Evolutionary conservation across 2,888 invertebrate genomes (phyloP).

Genomic region (Microdon myrmicae): DNA sequence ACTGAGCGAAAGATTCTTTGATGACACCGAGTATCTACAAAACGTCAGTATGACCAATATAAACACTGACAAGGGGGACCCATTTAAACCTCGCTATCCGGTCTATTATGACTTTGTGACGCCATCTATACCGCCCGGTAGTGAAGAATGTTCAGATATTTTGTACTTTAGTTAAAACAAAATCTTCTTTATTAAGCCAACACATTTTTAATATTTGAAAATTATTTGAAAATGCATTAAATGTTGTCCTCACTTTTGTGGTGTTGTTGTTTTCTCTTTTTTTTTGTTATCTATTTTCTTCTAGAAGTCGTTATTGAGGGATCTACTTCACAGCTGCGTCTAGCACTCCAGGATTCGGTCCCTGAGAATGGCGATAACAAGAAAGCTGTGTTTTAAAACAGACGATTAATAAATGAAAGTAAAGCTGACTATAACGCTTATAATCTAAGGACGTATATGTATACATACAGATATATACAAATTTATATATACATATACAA

Average conservation of each 20-base stretch:
- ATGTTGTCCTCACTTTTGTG: conserved; percentile 24
- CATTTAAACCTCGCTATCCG: conserved; percentile 65
- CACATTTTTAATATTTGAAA: neutral
- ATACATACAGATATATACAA: conserved; percentile 8
- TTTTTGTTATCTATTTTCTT: conserved; percentile 16
- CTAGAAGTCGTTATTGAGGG: conserved; percentile 55
- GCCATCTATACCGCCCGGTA: conserved; percentile 67
- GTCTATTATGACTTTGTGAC: conserved; percentile 66
- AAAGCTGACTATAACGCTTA: conserved; percentile 28
- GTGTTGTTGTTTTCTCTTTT: conserved; percentile 33
- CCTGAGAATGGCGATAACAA: conserved; percentile 25
- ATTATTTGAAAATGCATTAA: conserved; percentile 8
- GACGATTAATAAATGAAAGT: too few species aligned
- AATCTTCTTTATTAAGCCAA: neutral
- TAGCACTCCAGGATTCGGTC: conserved; percentile 53
- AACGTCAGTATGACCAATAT: conserved; percentile 65
- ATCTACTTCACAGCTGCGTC: conserved; percentile 57
- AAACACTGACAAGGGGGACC: conserved; percentile 60
- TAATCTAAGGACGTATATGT: conserved; percentile 24
- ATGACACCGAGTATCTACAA: conserved; percentile 63
- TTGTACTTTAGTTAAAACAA: conserved; percentile 46
- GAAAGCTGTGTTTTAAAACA: conserved; percentile 33
- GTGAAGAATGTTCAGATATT: conserved; percentile 59
- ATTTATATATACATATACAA: conserved; percentile 13
- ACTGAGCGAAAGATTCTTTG: conserved; percentile 64